Conservation (phyloP, 2,113 vertebrate genomes). For the Ondatra zibethicus region DNA sequence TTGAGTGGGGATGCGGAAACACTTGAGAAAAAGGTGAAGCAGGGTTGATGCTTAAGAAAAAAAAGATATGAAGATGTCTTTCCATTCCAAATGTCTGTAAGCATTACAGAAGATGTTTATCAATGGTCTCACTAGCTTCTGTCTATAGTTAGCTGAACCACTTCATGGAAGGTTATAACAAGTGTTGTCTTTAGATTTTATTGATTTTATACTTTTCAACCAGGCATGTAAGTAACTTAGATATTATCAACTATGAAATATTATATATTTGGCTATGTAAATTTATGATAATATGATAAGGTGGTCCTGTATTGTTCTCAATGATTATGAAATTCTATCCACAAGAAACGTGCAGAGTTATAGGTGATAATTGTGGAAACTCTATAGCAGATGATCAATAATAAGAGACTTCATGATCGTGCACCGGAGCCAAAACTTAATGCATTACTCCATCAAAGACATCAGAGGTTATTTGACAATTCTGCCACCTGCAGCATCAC, state of each 20-base stretch:
- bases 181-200: too few species aligned
- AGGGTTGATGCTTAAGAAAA: neutral
- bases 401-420: neutral
- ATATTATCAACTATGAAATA: neutral
- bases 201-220: neutral
- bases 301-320: neutral
- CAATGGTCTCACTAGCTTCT: neutral
- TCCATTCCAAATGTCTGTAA: neutral
- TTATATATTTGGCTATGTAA: neutral
- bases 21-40: accelerated
- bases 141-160: neutral
- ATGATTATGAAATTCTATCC: neutral
- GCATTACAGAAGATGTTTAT: neutral
- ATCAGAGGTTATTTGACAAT: neutral
- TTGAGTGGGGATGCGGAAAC: neutral
- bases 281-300: neutral
- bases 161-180: neutral
- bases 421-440: neutral
- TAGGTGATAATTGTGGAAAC: neutral
- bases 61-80: neutral
- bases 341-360: neutral
- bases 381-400: neutral
- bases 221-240: neutral
- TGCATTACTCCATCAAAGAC: neutral
- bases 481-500: neutral